A percentile compares a stretch with the other conserved stretches of the same genome.
These are phyloP conservation scores for Xanthorhoe spadicearia DNA, from an alignment of 2,888 invertebrate species.

Conservation along the genomic window DNA sequence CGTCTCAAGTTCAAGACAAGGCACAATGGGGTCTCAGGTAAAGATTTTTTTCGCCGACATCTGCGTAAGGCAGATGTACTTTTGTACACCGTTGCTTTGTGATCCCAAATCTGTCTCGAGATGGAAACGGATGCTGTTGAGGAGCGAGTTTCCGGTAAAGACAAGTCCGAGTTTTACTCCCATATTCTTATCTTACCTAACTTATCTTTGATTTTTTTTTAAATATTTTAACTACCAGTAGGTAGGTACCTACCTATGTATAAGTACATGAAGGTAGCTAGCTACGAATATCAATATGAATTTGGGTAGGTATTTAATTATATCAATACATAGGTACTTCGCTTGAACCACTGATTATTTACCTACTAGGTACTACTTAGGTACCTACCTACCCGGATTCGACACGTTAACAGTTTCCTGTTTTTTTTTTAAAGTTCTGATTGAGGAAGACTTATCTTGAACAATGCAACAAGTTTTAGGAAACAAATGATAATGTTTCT, in stretches of 20 bases:
- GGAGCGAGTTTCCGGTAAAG: background rate
- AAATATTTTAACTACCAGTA: too few relatives aligned
- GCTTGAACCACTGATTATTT: background rate
- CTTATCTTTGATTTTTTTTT: too few relatives aligned
- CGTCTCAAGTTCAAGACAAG: conserved; percentile 65
- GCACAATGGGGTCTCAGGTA: conserved; percentile 68
- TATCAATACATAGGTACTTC: background rate
- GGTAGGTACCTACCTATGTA: too few relatives aligned
- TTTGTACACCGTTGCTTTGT: conserved; percentile 53
- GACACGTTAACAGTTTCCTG: conserved; percentile 45
- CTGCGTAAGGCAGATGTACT: conserved; percentile 77
- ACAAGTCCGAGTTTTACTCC: background rate
- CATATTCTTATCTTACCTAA: too few relatives aligned
- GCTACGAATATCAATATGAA: background rate
- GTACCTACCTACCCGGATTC: background rate
- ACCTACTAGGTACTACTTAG: too few relatives aligned
- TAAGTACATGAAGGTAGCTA: background rate
- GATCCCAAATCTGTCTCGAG: conserved; percentile 27
- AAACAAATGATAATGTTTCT: conserved; percentile 30
- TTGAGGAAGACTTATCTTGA: conserved; percentile 29
- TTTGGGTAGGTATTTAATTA: background rate
- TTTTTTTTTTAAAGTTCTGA: conserved; percentile 39
- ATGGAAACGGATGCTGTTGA: conserved; percentile 31
- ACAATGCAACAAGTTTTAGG: conserved; percentile 13
- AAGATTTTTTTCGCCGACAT: conserved; percentile 71